Evolutionary conservation across 2,888 invertebrate genomes (phyloP).

Genomic region (Odontocolon sp.): DNA sequence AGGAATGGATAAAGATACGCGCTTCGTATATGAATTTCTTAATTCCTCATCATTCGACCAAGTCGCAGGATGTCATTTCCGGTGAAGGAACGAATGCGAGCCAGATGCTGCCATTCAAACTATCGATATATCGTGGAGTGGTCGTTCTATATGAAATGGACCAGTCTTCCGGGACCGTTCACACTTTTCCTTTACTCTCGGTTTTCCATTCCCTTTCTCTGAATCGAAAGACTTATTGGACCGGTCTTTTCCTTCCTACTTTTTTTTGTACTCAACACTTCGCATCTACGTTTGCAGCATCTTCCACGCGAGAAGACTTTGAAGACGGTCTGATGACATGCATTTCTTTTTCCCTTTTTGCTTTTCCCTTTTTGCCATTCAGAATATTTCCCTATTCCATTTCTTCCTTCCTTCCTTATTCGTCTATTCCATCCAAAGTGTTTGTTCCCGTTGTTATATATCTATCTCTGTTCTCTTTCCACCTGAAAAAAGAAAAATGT

Average conservation of each 20-base stretch:
- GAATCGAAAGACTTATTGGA: slow-evolving; percentile 5
- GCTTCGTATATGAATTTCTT: no score
- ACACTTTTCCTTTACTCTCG: neutral
- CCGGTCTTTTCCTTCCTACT: neutral
- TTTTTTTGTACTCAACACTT: slow-evolving; percentile 1
- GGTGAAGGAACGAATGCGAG: slow-evolving; percentile 37
- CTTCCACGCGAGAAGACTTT: neutral
- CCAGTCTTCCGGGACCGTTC: slow-evolving; percentile 48
- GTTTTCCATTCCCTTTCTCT: slow-evolving; percentile 3
- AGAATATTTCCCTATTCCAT: no score
- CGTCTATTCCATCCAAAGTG: neutral
- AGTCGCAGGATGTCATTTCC: slow-evolving; percentile 34
- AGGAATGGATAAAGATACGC: neutral
- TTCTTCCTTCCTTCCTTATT: neutral
- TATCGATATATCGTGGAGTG: slow-evolving; percentile 52
- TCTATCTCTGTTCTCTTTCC: neutral
- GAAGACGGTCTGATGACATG: neutral
- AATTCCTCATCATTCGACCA: slow-evolving; percentile 24
- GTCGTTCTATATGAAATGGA: slow-evolving; percentile 54
- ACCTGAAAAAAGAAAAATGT: neutral
- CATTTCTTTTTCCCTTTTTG: neutral
- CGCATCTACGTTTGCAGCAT: neutral
- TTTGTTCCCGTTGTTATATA: neutral
- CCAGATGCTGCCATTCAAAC: slow-evolving; percentile 36
- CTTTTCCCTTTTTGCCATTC: neutral